These are phyloP conservation scores for Catostylus mosaicus DNA, from an alignment of 30 jellyfish, hydroid and myxozoan genomes.

Conservation along the genomic window DNA sequence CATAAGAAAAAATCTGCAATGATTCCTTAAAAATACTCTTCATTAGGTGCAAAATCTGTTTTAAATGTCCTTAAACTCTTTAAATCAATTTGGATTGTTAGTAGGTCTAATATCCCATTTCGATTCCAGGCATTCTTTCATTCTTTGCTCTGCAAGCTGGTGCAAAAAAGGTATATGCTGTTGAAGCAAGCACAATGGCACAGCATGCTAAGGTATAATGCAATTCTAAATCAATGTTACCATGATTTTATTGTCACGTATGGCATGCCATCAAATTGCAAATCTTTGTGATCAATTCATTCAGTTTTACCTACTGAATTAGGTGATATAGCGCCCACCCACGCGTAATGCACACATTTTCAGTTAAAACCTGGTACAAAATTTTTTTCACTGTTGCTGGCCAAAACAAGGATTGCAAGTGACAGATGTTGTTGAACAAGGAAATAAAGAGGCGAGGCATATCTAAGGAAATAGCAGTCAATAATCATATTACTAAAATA, in stretches of 20 bases:
- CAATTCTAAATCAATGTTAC: too few species aligned
- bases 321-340: neutral
- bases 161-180: constrained; percentile 96
- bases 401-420: neutral
- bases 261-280: too few species aligned
- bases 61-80: neutral
- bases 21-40: too few species aligned
- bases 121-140: constrained; percentile 88
- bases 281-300: too few species aligned
- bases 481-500: neutral
- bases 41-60: neutral
- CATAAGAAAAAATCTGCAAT: too few species aligned
- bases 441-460: neutral
- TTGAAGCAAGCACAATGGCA: constrained; percentile 99
- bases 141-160: constrained; percentile 99
- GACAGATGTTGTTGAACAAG: neutral
- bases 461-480: neutral
- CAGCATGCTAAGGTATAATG: constrained; percentile 88
- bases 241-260: too few species aligned
- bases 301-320: neutral
- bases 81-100: neutral
- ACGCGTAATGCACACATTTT: neutral
- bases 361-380: neutral
- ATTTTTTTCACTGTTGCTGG: neutral
- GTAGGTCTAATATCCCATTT: neutral